Evolutionary conservation across 2,113 vertebrate species (phyloP).

Genomic region (Phocoena phocoena): DNA sequence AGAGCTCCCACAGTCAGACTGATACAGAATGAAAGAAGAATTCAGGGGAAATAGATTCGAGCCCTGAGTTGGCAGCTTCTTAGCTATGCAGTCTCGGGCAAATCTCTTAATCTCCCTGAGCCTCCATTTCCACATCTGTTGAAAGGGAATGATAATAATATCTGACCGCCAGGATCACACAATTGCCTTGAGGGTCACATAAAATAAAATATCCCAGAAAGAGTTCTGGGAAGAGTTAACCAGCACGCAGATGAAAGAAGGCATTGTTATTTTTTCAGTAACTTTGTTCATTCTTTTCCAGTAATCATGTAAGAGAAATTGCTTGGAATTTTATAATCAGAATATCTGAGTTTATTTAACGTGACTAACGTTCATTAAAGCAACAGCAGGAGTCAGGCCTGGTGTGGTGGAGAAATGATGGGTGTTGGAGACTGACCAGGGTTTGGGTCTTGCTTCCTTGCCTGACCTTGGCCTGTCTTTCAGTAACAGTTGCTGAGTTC

Average conservation of each 20-base stretch:
- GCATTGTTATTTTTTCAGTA: constrained; percentile 49
- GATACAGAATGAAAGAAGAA: background rate
- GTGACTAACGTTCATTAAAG: constrained; percentile 73
- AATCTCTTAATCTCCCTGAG: background rate
- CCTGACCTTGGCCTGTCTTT: constrained; percentile 37
- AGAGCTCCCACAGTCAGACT: background rate
- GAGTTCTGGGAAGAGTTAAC: constrained; percentile 66
- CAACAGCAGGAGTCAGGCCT: constrained; percentile 57
- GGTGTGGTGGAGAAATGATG: constrained; percentile 59
- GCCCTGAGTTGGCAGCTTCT: background rate
- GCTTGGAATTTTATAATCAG: constrained; percentile 75
- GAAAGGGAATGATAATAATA: background rate
- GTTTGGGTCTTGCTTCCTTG: constrained; percentile 48
- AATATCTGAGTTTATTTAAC: constrained; percentile 75
- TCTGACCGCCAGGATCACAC: background rate
- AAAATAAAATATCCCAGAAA: constrained; percentile 43
- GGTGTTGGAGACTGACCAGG: constrained; percentile 37
- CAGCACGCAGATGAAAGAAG: constrained; percentile 44
- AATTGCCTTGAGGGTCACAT: background rate
- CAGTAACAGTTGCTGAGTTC: background rate
- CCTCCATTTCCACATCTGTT: constrained; percentile 14
- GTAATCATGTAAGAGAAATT: constrained; percentile 64
- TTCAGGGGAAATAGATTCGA: background rate
- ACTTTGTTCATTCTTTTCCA: constrained; percentile 68
- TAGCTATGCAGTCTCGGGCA: background rate